phyloP scores from a whole-genome alignment of 2,888 invertebrate species.

The Philaethria dido region DNA sequence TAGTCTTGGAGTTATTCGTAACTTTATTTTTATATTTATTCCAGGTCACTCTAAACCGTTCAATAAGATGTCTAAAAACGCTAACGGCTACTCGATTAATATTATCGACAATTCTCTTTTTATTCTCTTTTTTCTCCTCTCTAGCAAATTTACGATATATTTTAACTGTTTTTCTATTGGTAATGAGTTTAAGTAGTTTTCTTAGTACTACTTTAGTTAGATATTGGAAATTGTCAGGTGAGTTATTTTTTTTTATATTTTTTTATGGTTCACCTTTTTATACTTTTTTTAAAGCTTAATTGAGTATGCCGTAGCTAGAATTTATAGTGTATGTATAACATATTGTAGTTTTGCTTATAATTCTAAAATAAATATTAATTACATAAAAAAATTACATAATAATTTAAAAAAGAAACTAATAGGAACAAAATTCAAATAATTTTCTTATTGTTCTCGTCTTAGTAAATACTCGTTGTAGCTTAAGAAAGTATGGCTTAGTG shows the following conservation, averaged over 20 bases:
- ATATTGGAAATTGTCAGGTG: slow-evolving; percentile 58
- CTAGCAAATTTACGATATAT: slow-evolving; percentile 57
- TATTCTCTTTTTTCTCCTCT: slow-evolving; percentile 49
- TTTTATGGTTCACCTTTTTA: too few species aligned
- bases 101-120: slow-evolving; percentile 44
- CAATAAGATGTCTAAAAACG: slow-evolving; percentile 62
- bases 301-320: background rate
- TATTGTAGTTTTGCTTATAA: too few species aligned
- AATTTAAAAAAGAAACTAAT: too few species aligned
- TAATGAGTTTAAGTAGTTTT: slow-evolving; percentile 51
- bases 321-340: too few species aligned
- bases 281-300: background rate
- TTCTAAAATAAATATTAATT: too few species aligned
- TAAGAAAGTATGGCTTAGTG: too few species aligned
- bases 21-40: too few species aligned
- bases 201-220: slow-evolving; percentile 56
- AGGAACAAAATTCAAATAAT: too few species aligned
- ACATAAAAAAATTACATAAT: too few species aligned
- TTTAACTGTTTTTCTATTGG: slow-evolving; percentile 57
- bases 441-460: too few species aligned
- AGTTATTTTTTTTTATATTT: slow-evolving; percentile 37
- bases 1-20: too few species aligned
- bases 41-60: slow-evolving; percentile 66
- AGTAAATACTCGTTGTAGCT: too few species aligned
- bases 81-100: slow-evolving; percentile 59